Evolutionary conservation across 2,797 vertebrate genomes (phyloP).

Genomic region (Gobionotothen gibberifrons): DNA sequence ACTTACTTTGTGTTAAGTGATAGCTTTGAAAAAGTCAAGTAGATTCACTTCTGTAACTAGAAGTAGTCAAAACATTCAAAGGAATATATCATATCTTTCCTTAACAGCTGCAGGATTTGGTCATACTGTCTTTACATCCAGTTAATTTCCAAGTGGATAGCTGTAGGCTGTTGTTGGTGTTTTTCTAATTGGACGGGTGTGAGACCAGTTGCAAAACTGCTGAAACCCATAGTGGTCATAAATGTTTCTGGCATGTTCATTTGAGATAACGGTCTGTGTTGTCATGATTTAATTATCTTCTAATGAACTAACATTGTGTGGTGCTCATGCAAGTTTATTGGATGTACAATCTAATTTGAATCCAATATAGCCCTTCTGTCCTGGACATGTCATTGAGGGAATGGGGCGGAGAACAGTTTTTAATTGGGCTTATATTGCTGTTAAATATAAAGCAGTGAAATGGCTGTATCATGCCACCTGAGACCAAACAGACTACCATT

Average conservation of each 20-base stretch:
- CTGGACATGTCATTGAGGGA: background rate
- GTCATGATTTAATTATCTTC: slow-evolving; percentile 1
- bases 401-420: background rate
- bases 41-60: slow-evolving; percentile 22
- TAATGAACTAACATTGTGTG: background rate
- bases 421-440: background rate
- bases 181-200: background rate
- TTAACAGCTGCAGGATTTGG: background rate
- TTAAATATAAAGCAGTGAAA: background rate
- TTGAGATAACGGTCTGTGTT: background rate
- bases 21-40: slow-evolving; percentile 5
- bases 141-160: background rate
- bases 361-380: background rate
- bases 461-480: background rate
- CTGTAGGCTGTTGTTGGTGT: background rate
- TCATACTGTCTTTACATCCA: background rate
- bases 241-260: background rate
- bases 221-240: background rate
- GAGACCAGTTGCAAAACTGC: background rate
- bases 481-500: background rate
- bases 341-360: background rate
- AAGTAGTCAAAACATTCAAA: background rate
- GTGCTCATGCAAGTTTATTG: background rate
- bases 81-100: background rate
- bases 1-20: background rate